Evolutionary conservation across 2,113 vertebrate species (phyloP), one percentile per base, ranked within the genome.

Genomic region (Acrocephalus kingi): DNA sequence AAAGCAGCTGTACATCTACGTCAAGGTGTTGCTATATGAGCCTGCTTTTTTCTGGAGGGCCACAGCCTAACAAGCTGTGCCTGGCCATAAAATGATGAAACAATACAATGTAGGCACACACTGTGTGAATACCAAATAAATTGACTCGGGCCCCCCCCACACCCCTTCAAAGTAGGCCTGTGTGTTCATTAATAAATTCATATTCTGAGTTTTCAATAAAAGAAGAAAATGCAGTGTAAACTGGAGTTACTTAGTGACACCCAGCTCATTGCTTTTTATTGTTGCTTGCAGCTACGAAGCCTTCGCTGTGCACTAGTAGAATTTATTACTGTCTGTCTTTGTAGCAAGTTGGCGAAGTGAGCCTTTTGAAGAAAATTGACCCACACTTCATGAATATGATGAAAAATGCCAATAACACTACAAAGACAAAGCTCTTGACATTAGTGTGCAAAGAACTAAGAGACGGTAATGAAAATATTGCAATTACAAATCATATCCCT

Each of bases 1-100:
- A 98, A 99, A 99, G 99, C 99, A 99, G 99, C 99, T 99, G 99
- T 99, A 99, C 98, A 98, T 98, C 98, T 98, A 98, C 98, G 99
- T 99, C 99, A 99, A 99, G 99, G 99, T 99, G 99, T 98, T 98
- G 98, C 98, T 98, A 97, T 98, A 98, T 97, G 98, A 98, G 98
- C 98, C 97, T 97, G 97, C 98, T 98, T 98, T 97, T 97, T 97
- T 97, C 96, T 97, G 98, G 98, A 98, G 98, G 99, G 98, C 99
- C 99, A 98, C 98, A 98, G 98, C 98, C 98, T 99, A 99, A 99
- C 99, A 99, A 99, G 99, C 98, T 98, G 98, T 97, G 98, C 97
- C 97, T 98, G 98, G 98, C 98, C 98, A 98, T 97, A 98, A 98
- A 98, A 98, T 98, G 98, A 98, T 98, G 98, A 98, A 98, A 98